Evolutionary conservation across 1,140 invertebrate genomes (phyloP).

Genomic region (Drosophila azteca): DNA sequence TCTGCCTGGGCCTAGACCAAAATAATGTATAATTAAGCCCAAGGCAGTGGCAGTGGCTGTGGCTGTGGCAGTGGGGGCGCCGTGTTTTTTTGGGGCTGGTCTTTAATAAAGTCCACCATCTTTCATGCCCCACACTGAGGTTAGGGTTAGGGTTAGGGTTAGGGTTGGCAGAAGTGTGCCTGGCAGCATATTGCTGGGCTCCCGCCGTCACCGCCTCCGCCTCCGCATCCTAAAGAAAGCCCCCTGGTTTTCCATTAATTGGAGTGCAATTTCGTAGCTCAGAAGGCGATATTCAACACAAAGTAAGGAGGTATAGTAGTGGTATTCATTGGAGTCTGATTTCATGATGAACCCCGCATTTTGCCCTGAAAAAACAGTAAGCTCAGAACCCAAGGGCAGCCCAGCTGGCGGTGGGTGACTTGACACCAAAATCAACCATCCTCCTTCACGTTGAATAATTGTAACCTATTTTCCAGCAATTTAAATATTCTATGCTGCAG

Average conservation of each 20-base stretch:
- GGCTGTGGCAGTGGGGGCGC: slow-evolving; percentile 8
- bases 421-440: background rate
- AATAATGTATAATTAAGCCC: slow-evolving; percentile 60
- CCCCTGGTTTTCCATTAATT: too few species aligned
- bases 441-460: slow-evolving; percentile 25
- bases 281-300: too few species aligned
- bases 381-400: too few species aligned
- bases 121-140: slow-evolving; percentile 39
- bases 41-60: slow-evolving; percentile 13
- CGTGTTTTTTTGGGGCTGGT: slow-evolving; percentile 2
- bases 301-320: too few species aligned
- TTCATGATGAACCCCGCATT: too few species aligned
- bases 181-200: too few species aligned
- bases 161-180: slow-evolving; percentile 2
- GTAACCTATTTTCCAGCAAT: slow-evolving; percentile 35
- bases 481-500: slow-evolving; percentile 28
- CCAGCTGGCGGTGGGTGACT: too few species aligned
- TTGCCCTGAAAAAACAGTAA: too few species aligned
- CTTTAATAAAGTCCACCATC: slow-evolving; percentile 57
- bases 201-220: too few species aligned
- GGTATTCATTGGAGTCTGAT: too few species aligned
- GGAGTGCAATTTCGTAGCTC: too few species aligned
- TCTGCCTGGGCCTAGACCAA: slow-evolving; percentile 48
- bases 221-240: too few species aligned
- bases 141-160: background rate